phyloP scores from a whole-genome alignment of 2,888 invertebrate species.

The Drosophila koepferae region DNA sequence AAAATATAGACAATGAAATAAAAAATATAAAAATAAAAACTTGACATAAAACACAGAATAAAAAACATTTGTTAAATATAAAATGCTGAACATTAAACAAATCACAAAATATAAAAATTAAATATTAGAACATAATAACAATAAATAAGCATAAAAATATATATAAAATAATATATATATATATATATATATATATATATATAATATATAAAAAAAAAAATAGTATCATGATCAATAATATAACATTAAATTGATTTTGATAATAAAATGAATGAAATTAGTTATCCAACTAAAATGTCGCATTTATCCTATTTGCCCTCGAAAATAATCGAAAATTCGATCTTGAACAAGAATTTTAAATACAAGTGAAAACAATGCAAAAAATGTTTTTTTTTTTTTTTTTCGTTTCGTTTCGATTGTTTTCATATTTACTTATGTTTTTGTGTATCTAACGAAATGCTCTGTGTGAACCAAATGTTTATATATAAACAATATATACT shows the following conservation, averaged over 20 bases:
- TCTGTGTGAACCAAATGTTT: neutral
- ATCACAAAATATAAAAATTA: too few relatives aligned
- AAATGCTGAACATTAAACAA: too few relatives aligned
- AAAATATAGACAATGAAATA: neutral
- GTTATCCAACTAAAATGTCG: neutral
- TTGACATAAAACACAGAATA: too few relatives aligned
- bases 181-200: too few relatives aligned
- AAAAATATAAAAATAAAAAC: neutral
- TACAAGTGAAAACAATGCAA: conserved; percentile 28
- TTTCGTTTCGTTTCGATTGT: neutral
- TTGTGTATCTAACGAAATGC: conserved; percentile 11
- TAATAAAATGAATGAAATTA: too few relatives aligned
- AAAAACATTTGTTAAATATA: too few relatives aligned
- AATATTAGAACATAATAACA: too few relatives aligned
- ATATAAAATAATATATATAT: too few relatives aligned
- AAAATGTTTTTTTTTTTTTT: conserved; percentile 21
- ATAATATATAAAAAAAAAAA: too few relatives aligned
- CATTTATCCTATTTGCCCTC: neutral
- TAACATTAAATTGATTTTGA: neutral
- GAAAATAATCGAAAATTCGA: conserved; percentile 5
- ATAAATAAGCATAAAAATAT: too few relatives aligned
- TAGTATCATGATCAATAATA: neutral
- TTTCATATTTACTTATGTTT: conserved; percentile 10
- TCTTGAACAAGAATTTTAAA: conserved; percentile 28
- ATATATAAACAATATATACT: conserved; percentile 2